phyloP scores from a whole-genome alignment of 2,113 vertebrate genomes.

The Bagarius yarrelli region DNA sequence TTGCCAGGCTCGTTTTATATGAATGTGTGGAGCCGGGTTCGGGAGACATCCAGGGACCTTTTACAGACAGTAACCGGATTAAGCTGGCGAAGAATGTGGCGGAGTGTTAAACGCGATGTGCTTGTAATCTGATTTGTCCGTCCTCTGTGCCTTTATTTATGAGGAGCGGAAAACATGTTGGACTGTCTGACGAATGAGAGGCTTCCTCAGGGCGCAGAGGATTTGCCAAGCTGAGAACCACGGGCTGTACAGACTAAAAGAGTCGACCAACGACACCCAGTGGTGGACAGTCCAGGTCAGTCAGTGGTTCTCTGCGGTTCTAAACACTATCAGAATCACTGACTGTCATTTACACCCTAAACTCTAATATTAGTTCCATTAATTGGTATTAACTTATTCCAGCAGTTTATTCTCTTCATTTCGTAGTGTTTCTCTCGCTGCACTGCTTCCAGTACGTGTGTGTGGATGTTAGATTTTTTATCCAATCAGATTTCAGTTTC shows the following conservation, averaged over 20 bases:
- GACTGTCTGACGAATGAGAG: slow-evolving; percentile 29
- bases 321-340: no score
- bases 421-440: no score
- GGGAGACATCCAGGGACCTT: slow-evolving; percentile 25
- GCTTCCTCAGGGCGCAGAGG: neutral
- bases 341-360: no score
- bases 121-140: slow-evolving; percentile 43
- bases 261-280: no score
- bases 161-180: slow-evolving; percentile 1
- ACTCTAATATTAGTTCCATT: no score
- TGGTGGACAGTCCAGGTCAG: no score
- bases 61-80: slow-evolving; percentile 40
- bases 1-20: neutral
- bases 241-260: neutral
- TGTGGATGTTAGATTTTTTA: no score
- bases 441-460: no score
- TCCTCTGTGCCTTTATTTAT: slow-evolving; percentile 25
- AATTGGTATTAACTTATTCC: no score
- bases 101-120: slow-evolving; percentile 6
- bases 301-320: no score
- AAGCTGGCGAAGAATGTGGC: slow-evolving; percentile 5
- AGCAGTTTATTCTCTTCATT: no score
- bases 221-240: slow-evolving; percentile 4
- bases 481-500: no score
- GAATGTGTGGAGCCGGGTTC: neutral